Evolutionary conservation across 2,888 invertebrate species (phyloP), one percentile per base, ranked within the genome.

Genomic region (Ormia ochracea): DNA sequence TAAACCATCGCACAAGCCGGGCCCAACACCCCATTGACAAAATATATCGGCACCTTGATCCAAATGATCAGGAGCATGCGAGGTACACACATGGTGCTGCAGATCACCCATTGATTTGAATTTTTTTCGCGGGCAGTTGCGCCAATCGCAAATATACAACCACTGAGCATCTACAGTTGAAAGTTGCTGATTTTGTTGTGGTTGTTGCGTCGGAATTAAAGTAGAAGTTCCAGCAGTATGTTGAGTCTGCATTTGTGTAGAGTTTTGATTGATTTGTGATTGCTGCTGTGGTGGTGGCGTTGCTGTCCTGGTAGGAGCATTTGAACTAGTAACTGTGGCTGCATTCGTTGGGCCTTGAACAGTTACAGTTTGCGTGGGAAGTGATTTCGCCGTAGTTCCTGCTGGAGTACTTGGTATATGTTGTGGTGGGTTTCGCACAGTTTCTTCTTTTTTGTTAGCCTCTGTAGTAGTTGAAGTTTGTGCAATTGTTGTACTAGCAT

Each of bases 71-170:
- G 96, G 96, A 89, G 95, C 95, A 90, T 98, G 98, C 0, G 92
- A 91, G 63, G 94, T 93, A 84, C 96, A 96, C 3, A 95, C 96
- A 90, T 98, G 98, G 85, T 94, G 91, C 89, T 95, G 96, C 78
- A 98, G 96, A 82, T 96, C 94, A 61, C 94, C 92, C 0, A 95
- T 92, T 33, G 92, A 93, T 84, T 92, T 91, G 88, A 95, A 96
- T 86, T 94, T 93, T 84, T 94, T 94, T 91, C 92, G 92, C 65
- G 92, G 93, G 89, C 98, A 98, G 21, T 96, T 96, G 72, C 94
- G 93, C 98, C 98, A 98, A 88, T 98, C 98, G 88, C 98, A 98
- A 66, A 97, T 91, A 90, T 92, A 94, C 0, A 93, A 91, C 82
- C 90, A 90, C 75, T 88, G 88, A 0, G 85, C 85, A 72, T 90